Evolutionary conservation across 1,140 invertebrate species (phyloP).

Genomic region (Potamilus streckersoni): DNA sequence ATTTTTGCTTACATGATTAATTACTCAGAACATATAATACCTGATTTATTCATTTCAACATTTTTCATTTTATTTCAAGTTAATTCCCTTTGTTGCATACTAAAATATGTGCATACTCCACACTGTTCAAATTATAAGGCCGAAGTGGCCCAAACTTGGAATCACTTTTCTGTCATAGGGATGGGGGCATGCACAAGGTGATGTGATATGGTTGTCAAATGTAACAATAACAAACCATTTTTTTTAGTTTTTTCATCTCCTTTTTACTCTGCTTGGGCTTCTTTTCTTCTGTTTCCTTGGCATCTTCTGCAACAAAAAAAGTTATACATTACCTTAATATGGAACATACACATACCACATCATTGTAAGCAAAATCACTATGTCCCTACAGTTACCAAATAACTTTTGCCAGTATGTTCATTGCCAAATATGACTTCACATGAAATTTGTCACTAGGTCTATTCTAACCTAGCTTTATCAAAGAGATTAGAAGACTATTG

Average conservation of each 20-base stretch:
- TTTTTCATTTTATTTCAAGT: too few relatives aligned
- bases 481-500: too few relatives aligned
- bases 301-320: constrained; percentile 10
- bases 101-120: background rate
- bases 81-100: too few relatives aligned
- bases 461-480: too few relatives aligned
- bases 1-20: too few relatives aligned
- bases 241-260: constrained; percentile 95
- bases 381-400: background rate
- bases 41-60: too few relatives aligned
- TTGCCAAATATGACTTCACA: background rate
- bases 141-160: background rate
- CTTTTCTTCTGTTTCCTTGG: constrained; percentile 42
- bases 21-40: too few relatives aligned
- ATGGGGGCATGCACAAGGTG: too few relatives aligned
- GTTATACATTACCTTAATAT: background rate
- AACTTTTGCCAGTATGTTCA: background rate
- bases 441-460: too few relatives aligned
- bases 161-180: background rate
- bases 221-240: constrained; percentile 68
- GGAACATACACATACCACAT: background rate
- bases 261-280: constrained; percentile 85
- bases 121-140: background rate
- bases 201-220: background rate
- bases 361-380: background rate